These are phyloP conservation scores for Limnephilus rhombicus DNA, from an alignment of 2,888 invertebrate genomes.

Conservation along the genomic window DNA sequence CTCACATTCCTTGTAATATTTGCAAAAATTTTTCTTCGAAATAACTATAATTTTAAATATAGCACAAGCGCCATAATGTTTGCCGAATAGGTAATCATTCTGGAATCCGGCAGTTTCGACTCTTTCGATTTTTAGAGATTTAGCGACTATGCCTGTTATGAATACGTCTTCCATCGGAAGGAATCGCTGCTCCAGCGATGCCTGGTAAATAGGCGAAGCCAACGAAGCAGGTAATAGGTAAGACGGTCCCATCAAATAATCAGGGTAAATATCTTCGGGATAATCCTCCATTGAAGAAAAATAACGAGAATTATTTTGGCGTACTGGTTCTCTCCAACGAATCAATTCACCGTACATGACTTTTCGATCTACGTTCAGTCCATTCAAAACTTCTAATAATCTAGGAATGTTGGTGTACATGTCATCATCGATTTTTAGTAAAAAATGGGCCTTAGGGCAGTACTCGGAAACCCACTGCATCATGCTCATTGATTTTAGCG, in stretches of 20 bases:
- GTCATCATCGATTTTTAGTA: constrained; percentile 36
- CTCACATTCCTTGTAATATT: background rate
- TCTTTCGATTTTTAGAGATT: background rate
- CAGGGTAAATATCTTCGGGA: background rate
- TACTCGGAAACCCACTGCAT: constrained; percentile 30
- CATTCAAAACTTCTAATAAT: background rate
- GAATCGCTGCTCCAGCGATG: background rate
- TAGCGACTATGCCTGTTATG: constrained; percentile 21
- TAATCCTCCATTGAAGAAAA: background rate
- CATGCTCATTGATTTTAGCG: constrained; percentile 32
- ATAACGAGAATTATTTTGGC: background rate
- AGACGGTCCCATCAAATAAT: background rate
- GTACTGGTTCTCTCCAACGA: background rate
- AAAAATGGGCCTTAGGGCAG: constrained; percentile 20
- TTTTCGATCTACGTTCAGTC: background rate
- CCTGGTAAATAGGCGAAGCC: background rate
- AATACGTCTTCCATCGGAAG: constrained; percentile 35
- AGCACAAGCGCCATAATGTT: background rate
- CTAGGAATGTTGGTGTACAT: constrained; percentile 31
- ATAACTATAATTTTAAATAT: background rate
- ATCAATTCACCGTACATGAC: constrained; percentile 4
- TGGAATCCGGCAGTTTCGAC: constrained; percentile 66
- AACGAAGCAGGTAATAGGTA: constrained; percentile 22
- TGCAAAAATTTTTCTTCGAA: background rate
- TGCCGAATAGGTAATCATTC: constrained; percentile 67